Evolutionary conservation across 2,113 vertebrate species (phyloP).

Genomic region (Carettochelys insculpta): DNA sequence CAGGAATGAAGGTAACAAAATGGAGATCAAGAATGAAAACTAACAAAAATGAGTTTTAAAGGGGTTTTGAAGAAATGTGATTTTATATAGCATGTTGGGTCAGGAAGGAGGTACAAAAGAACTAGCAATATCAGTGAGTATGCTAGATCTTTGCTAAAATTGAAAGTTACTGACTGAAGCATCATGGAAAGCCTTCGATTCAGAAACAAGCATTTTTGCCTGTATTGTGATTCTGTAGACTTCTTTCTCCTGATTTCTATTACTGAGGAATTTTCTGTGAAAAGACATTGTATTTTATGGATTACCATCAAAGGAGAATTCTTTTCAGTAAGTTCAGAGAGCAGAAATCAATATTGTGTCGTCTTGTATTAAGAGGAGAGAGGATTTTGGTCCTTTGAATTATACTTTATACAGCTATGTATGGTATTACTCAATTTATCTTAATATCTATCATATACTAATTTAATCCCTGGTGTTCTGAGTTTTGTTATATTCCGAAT

Average conservation of each 20-base stretch:
- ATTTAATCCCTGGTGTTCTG: neutral
- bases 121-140: fast-evolving
- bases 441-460: neutral
- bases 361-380: neutral
- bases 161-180: neutral
- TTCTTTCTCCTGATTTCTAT: neutral
- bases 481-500: neutral
- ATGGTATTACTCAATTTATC: neutral
- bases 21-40: neutral
- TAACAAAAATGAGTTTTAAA: neutral
- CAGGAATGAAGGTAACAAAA: neutral
- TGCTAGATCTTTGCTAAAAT: neutral
- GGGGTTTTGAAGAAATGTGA: neutral
- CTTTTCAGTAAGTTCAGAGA: neutral
- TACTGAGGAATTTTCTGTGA: neutral
- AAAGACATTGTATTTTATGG: neutral
- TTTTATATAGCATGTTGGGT: neutral
- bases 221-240: neutral
- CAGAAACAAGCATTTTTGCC: neutral
- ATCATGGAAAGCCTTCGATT: neutral
- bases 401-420: neutral
- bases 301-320: neutral
- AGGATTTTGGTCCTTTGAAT: neutral
- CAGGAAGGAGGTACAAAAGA: neutral
- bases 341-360: neutral